Percentiles rank a stretch among this genome's conserved stretches.
These are phyloP conservation scores for Araneus ventricosus DNA, from an alignment of 1,140 invertebrate genomes.

Conservation along the genomic window DNA sequence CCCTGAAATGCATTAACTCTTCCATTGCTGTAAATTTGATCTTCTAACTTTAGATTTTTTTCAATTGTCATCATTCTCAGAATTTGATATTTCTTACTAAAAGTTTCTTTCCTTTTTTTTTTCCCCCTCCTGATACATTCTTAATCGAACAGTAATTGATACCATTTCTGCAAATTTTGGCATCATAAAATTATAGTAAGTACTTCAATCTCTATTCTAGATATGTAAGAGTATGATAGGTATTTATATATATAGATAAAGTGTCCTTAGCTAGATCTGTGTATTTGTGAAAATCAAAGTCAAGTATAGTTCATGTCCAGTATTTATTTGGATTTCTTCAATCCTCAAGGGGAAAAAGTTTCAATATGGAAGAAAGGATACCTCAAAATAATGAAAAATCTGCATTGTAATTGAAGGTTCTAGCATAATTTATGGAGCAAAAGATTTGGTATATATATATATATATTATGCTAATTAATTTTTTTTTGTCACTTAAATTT, in stretches of 20 bases:
- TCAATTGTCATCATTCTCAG: not conserved
- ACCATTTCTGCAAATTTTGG: not conserved
- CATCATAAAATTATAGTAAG: not conserved
- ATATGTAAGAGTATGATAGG: slow-evolving; percentile 2
- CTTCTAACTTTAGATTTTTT: not conserved
- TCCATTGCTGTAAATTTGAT: not conserved
- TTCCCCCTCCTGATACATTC: not conserved
- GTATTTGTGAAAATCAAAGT: slow-evolving; percentile 15
- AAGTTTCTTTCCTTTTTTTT: not conserved
- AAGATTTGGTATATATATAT: no score
- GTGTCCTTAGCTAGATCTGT: slow-evolving; percentile 16
- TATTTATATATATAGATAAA: slow-evolving; percentile 26
- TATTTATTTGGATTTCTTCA: not conserved
- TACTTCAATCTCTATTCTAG: slow-evolving; percentile 1
- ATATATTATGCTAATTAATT: no score
- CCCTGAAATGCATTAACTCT: not conserved
- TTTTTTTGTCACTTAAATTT: no score
- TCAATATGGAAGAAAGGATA: not conserved
- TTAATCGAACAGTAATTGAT: not conserved
- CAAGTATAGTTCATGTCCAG: not conserved
- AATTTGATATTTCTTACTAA: not conserved
- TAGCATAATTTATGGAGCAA: not conserved
- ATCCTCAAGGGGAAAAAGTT: not conserved
- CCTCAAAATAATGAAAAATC: not conserved
- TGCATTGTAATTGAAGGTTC: not conserved